Evolutionary conservation across 2,888 invertebrate genomes (phyloP).

Genomic region (Acrocyrtus sp.): DNA sequence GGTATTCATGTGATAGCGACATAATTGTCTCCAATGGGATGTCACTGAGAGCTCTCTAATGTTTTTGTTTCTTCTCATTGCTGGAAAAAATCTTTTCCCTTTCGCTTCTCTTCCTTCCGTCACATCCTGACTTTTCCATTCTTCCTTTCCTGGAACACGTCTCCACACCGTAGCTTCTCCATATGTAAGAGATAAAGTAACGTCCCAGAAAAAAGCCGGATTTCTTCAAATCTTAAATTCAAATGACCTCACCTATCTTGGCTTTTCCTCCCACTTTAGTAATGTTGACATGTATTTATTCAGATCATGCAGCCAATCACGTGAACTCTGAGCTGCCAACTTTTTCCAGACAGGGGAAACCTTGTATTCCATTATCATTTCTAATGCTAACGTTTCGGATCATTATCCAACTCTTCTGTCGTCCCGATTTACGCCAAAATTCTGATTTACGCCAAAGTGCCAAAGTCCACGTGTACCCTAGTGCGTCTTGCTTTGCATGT

Average conservation of each 20-base stretch:
- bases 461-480: too few relatives aligned
- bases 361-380: neutral
- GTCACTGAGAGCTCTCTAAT: constrained; percentile 9
- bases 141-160: neutral
- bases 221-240: constrained; percentile 11
- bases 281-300: neutral
- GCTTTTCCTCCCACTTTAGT: neutral
- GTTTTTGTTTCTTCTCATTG: neutral
- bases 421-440: too few relatives aligned
- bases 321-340: neutral
- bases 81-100: constrained; percentile 10
- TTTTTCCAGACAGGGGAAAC: too few relatives aligned
- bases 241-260: constrained; percentile 4
- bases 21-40: constrained; percentile 50
- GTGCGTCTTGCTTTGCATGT: too few relatives aligned
- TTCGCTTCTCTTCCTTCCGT: too few relatives aligned
- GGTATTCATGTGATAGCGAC: constrained; percentile 35
- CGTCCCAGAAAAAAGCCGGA: neutral
- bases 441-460: too few relatives aligned
- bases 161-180: constrained; percentile 9
- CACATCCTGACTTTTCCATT: too few relatives aligned
- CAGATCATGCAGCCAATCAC: neutral
- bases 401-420: neutral
- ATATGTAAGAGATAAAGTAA: neutral
- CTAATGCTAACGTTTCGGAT: neutral